Percentiles rank a stretch among this genome's conserved stretches.
These are phyloP conservation scores for Caenorhabditis plicata DNA, from an alignment of 2,888 invertebrate genomes.

Conservation along the genomic window DNA sequence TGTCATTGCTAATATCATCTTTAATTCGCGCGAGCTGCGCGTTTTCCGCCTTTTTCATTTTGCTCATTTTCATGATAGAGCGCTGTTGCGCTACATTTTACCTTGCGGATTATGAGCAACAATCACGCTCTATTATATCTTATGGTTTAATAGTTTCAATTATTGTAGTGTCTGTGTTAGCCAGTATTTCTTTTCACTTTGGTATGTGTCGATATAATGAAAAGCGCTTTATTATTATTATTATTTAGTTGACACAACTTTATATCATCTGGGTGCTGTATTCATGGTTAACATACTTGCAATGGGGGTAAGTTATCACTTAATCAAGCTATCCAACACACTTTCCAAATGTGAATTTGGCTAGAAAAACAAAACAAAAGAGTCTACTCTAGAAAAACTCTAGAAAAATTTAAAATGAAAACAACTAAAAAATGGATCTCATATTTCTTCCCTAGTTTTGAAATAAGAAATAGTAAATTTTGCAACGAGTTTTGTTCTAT, in stretches of 20 bases:
- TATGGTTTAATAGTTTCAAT: neutral
- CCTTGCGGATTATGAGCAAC: neutral
- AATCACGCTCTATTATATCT: neutral
- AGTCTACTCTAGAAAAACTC: no score
- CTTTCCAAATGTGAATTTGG: neutral
- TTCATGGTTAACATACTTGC: neutral
- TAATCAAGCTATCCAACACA: neutral
- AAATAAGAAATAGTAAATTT: no score
- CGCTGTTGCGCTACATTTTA: neutral
- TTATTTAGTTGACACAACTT: slow-evolving; percentile 1
- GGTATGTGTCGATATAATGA: neutral
- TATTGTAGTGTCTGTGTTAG: neutral
- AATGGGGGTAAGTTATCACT: neutral
- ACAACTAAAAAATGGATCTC: no score
- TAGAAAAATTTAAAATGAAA: no score
- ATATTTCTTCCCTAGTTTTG: no score
- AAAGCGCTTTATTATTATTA: neutral
- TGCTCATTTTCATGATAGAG: neutral
- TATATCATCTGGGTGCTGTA: neutral
- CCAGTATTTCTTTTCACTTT: neutral
- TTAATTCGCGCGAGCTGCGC: neutral
- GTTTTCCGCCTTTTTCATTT: neutral
- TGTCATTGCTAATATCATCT: neutral
- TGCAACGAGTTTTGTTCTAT: no score
- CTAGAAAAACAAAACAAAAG: no score